phyloP scores from a whole-genome alignment of 2,113 vertebrate genomes.

The Oplegnathus fasciatus region DNA sequence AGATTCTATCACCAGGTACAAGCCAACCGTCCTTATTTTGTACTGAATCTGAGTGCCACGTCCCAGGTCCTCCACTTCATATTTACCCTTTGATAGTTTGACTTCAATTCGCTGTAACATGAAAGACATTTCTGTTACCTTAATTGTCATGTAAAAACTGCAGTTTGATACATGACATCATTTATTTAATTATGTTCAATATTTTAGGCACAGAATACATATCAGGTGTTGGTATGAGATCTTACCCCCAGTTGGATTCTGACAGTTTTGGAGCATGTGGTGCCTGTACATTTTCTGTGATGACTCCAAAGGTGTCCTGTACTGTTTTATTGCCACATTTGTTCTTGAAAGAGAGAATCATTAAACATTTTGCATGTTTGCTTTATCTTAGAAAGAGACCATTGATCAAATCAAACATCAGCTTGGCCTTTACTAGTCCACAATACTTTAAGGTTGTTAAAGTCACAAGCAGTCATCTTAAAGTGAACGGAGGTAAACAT shows the following conservation, averaged over 20 bases:
- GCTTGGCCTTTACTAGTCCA: background rate
- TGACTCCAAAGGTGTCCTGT: constrained; percentile 85
- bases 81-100: constrained; percentile 85
- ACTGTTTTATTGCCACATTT: constrained; percentile 87
- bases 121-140: constrained; percentile 15
- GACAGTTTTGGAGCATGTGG: constrained; percentile 95
- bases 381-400: background rate
- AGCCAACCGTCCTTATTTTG: constrained; percentile 85
- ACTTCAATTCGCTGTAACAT: constrained; percentile 87
- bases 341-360: constrained; percentile 82
- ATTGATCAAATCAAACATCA: constrained; percentile 1
- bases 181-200: background rate
- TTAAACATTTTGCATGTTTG: background rate
- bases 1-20: constrained; percentile 91
- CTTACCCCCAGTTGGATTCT: constrained; percentile 93
- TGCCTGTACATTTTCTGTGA: constrained; percentile 96
- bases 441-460: background rate
- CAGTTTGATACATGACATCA: background rate
- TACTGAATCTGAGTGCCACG: constrained; percentile 76
- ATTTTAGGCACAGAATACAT: background rate
- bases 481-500: too few relatives aligned
- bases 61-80: constrained; percentile 64
- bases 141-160: background rate
- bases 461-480: too few relatives aligned
- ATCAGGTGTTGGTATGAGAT: background rate